phyloP scores from a whole-genome alignment of 2,113 vertebrate genomes.

The Bambusicola thoracicus region DNA sequence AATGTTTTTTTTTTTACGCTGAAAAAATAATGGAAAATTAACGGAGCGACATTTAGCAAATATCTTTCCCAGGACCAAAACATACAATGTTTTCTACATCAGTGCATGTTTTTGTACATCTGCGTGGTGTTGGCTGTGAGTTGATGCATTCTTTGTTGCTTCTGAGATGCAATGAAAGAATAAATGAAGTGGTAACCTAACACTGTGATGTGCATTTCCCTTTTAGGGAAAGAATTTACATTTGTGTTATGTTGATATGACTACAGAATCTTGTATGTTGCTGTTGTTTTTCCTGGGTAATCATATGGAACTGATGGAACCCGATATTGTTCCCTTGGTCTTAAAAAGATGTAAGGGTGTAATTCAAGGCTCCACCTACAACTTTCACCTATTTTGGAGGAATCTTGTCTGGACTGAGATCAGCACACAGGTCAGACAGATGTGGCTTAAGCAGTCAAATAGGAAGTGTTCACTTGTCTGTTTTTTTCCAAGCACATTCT shows the following conservation, averaged over 20 bases:
- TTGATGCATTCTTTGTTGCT: background rate
- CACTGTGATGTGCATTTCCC: background rate
- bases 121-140: background rate
- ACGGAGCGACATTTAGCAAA: conserved; percentile 18
- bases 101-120: accelerated
- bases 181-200: background rate
- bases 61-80: background rate
- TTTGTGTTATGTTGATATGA: background rate
- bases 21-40: conserved; percentile 43
- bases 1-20: background rate
- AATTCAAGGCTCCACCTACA: background rate
- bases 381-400: background rate
- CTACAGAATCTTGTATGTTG: background rate
- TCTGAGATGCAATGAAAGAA: background rate
- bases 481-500: too few species aligned
- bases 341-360: background rate
- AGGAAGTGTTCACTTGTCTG: background rate
- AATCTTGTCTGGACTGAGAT: background rate
- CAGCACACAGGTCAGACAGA: background rate
- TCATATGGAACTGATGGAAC: background rate
- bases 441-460: background rate
- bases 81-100: background rate
- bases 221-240: background rate
- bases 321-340: background rate
- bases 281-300: background rate